phyloP scores from a whole-genome alignment of 2,797 vertebrate genomes.

The Eulemur rubriventer region DNA sequence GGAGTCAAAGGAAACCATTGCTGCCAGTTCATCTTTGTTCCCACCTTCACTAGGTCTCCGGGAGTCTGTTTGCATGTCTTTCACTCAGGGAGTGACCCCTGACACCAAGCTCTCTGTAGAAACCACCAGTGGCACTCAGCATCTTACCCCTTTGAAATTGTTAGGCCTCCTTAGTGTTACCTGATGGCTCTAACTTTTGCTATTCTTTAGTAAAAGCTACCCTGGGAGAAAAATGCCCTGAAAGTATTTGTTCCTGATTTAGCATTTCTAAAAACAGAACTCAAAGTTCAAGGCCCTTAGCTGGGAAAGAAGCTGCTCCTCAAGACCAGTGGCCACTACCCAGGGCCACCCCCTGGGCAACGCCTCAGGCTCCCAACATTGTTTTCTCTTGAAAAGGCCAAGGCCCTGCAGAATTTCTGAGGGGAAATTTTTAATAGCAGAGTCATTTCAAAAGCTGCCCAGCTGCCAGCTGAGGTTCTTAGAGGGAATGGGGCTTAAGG shows the following conservation, averaged over 20 bases:
- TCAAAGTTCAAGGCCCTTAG: constrained; percentile 69
- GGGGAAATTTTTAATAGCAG: constrained; percentile 51
- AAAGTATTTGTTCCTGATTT: constrained; percentile 70
- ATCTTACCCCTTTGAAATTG: not conserved
- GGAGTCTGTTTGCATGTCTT: not conserved
- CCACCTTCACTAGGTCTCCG: not conserved
- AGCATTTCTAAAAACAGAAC: constrained; percentile 75
- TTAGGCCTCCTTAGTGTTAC: not conserved
- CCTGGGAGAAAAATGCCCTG: constrained; percentile 46
- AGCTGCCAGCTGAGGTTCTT: not conserved
- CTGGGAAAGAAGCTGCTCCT: constrained; percentile 64
- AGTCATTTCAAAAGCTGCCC: constrained; percentile 48
- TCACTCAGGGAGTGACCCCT: not conserved
- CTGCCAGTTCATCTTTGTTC: not conserved
- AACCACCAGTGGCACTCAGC: not conserved
- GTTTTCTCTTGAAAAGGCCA: constrained; percentile 63
- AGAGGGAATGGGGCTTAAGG: not conserved
- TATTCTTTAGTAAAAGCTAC: constrained; percentile 39
- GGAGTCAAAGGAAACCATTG: not conserved
- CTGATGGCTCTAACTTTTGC: constrained; percentile 26
- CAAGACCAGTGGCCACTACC: not conserved
- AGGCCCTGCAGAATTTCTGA: constrained; percentile 39
- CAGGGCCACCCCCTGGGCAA: not conserved
- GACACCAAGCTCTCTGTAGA: not conserved
- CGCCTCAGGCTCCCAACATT: not conserved